Conservation (phyloP, 2,113 vertebrate species). For the Peucedramus taeniatus region DNA sequence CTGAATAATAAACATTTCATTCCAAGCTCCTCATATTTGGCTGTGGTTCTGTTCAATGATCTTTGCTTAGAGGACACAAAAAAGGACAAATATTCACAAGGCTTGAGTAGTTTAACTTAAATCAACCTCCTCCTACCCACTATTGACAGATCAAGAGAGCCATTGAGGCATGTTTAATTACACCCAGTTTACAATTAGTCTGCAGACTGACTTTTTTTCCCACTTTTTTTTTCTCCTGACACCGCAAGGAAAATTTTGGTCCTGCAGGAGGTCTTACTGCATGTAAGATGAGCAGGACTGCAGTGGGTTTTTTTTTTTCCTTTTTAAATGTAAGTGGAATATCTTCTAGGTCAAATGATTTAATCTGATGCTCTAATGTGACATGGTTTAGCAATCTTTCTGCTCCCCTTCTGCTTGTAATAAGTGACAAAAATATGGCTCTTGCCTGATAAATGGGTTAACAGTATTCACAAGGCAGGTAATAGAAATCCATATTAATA, state of each 20-base stretch:
- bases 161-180: constrained; percentile 61
- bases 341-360: constrained; percentile 64
- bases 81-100: constrained; percentile 24
- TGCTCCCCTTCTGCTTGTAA: constrained; percentile 42
- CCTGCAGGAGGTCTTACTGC: constrained; percentile 15
- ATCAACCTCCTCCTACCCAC: constrained; percentile 62
- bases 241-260: constrained; percentile 8
- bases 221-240: background rate
- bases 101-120: constrained; percentile 51
- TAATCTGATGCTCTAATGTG: constrained; percentile 54
- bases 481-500: constrained; percentile 56
- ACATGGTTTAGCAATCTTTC: constrained; percentile 45
- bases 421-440: constrained; percentile 34
- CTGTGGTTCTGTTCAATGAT: constrained; percentile 11
- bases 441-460: constrained; percentile 55
- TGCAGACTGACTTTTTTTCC: background rate
- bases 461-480: constrained; percentile 52
- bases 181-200: constrained; percentile 43
- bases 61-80: constrained; percentile 11
- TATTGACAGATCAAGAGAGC: constrained; percentile 54
- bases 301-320: background rate
- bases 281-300: background rate
- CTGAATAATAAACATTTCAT: background rate
- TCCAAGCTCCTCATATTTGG: background rate
- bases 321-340: constrained; percentile 29